These are phyloP conservation scores for Cryptoblepharus egeriae DNA, from an alignment of 2,797 vertebrate species.

Conservation along the genomic window DNA sequence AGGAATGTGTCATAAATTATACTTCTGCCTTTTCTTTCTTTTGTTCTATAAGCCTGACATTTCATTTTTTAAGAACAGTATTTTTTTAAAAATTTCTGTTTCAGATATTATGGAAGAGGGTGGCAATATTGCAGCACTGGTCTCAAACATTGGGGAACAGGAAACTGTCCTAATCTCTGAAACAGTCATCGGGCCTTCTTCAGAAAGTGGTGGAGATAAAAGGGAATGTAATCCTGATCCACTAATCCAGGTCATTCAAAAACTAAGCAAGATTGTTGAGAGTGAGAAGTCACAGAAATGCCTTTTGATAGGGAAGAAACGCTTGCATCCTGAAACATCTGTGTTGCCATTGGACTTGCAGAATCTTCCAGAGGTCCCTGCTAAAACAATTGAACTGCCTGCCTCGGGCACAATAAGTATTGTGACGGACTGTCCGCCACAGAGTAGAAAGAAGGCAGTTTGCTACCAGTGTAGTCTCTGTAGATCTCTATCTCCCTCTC, in stretches of 20 bases:
- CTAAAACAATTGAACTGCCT: slow-evolving; percentile 70
- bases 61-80: slow-evolving; percentile 23
- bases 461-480: slow-evolving; percentile 97
- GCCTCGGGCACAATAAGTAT: slow-evolving; percentile 74
- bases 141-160: slow-evolving; percentile 81
- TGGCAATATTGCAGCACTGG: slow-evolving; percentile 82
- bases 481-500: slow-evolving; percentile 86
- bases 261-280: slow-evolving; percentile 96
- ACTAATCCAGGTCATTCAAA: slow-evolving; percentile 95
- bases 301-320: slow-evolving; percentile 85
- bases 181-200: slow-evolving; percentile 65
- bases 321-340: slow-evolving; percentile 72
- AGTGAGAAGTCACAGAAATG: slow-evolving; percentile 86
- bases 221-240: slow-evolving; percentile 87
- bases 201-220: slow-evolving; percentile 73
- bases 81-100: background rate
- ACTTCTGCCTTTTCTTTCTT: background rate
- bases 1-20: background rate
- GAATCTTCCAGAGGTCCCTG: slow-evolving; percentile 68
- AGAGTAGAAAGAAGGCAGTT: slow-evolving; percentile 79
- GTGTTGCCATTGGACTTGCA: slow-evolving; percentile 56
- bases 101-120: slow-evolving; percentile 91
- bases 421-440: slow-evolving; percentile 56
- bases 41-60: background rate
- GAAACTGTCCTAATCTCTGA: slow-evolving; percentile 78